Evolutionary conservation across 2,113 vertebrate species (phyloP).

Genomic region (Hassar affinis): DNA sequence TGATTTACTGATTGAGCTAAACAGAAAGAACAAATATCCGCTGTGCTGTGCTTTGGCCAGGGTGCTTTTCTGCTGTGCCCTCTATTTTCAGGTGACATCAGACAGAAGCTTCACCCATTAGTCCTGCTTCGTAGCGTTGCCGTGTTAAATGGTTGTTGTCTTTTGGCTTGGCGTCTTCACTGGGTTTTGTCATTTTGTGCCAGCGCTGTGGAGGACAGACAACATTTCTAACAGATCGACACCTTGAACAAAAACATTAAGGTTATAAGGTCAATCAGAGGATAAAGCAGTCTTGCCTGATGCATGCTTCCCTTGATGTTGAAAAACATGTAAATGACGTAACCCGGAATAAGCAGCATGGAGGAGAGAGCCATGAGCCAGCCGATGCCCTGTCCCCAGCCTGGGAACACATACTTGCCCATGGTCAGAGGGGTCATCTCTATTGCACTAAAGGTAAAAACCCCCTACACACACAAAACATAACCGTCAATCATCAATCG

Average conservation of each 20-base stretch:
- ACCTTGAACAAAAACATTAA: neutral
- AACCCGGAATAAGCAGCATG: constrained; percentile 85
- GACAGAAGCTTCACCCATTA: constrained; percentile 66
- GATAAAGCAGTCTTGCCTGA: constrained; percentile 57
- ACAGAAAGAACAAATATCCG: neutral
- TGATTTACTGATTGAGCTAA: neutral
- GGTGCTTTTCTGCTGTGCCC: neutral
- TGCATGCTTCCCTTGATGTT: constrained; percentile 71
- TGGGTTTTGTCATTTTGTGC: constrained; percentile 78
- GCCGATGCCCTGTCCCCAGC: constrained; percentile 83
- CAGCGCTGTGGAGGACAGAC: constrained; percentile 72
- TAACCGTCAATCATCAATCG: neutral
- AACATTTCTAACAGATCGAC: neutral
- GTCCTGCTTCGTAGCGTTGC: constrained; percentile 61
- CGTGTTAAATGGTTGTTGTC: constrained; percentile 68
- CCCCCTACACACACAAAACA: constrained; percentile 64
- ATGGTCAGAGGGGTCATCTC: constrained; percentile 87
- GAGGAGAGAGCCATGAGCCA: constrained; percentile 88
- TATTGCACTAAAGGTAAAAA: constrained; percentile 86
- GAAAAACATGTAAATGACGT: constrained; percentile 80
- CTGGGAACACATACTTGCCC: constrained; percentile 83
- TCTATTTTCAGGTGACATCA: constrained; percentile 50
- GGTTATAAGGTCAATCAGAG: neutral
- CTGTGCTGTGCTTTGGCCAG: neutral
- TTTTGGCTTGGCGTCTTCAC: constrained; percentile 59